Evolutionary conservation across 2,797 vertebrate species (phyloP), one percentile per base, ranked within the genome.

Genomic region (Darevskia nairensis): DNA sequence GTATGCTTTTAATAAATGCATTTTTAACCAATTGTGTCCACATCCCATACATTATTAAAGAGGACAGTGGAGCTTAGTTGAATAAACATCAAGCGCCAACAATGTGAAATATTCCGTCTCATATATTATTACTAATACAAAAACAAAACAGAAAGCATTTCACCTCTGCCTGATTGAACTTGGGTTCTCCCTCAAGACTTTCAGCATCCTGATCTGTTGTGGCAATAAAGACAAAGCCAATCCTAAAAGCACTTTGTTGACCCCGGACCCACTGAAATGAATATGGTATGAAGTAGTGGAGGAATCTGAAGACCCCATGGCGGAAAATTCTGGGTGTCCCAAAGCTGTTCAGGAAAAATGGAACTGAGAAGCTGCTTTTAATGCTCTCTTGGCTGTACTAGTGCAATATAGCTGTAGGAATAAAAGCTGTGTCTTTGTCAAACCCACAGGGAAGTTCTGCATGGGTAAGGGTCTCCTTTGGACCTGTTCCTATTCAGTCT

Each of bases 11-110:
- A 84, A 64, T 74, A 74, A 88, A 66, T 77, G 29, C 78, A 87
- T 86, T 87, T 94, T 93, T 91, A 93, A 95, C 89, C 95, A 93
- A 94, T 94, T 66, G 88, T 88, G 92, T 94, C 95, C 93, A 92
- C 92, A 92, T 90, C 92, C 93, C 91, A 94, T 95, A 91, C 90
- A 95, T 96, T 95, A 95, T 92, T 91, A 86, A 93, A 93, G 86
- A 94, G 93, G 72, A 88, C 76, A 64, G 69, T 93, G 91, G 85
- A 80, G 71, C 91, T 93, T 90, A 88, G 83, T 88, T 93, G 92
- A 92, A 95, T 91, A 91, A 93, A 91, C 93, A 91, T 92, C 90
- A 94, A 88, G 77, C 93, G 93, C 1, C 91, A 93, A 94, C 91
- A 87, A 94, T 93, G 88, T 92, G 93, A 93, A 88, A 89, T 93